Conservation (phyloP, 2,797 vertebrate genomes). For the Galagoides demidoff region DNA sequence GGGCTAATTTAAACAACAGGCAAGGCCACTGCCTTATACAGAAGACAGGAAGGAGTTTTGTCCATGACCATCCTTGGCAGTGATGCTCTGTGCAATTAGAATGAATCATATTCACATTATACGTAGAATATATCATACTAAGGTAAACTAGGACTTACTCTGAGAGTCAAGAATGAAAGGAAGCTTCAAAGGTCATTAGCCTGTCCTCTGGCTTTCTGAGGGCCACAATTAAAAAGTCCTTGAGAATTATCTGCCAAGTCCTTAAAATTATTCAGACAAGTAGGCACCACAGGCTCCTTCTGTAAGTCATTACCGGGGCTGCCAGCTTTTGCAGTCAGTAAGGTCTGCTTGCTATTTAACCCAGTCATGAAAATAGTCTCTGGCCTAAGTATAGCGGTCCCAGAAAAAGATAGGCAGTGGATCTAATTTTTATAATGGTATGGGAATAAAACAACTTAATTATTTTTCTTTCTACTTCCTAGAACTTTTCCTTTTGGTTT, state of each 20-base stretch:
- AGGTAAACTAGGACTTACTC: slow-evolving; percentile 66
- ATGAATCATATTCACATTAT: slow-evolving; percentile 74
- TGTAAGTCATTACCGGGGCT: slow-evolving; percentile 78
- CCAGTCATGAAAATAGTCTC: slow-evolving; percentile 71
- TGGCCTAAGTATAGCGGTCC: not conserved
- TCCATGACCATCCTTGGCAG: slow-evolving; percentile 54
- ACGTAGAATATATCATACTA: slow-evolving; percentile 70
- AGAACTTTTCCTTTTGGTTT: slow-evolving; percentile 43
- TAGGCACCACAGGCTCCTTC: slow-evolving; percentile 71
- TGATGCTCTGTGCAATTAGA: slow-evolving; percentile 69
- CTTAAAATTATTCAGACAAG: slow-evolving; percentile 78
- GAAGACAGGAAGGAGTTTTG: slow-evolving; percentile 63
- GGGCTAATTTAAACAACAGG: slow-evolving; percentile 78
- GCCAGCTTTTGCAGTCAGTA: slow-evolving; percentile 64
- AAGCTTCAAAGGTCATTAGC: slow-evolving; percentile 60
- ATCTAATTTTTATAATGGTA: slow-evolving; percentile 65
- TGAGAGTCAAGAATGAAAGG: slow-evolving; percentile 52
- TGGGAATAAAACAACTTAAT: slow-evolving; percentile 36
- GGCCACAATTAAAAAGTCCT: slow-evolving; percentile 77
- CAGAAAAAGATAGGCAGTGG: slow-evolving; percentile 54
- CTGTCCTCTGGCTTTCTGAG: slow-evolving; percentile 64
- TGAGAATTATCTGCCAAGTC: slow-evolving; percentile 74
- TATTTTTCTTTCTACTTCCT: slow-evolving; percentile 8
- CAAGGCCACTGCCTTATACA: slow-evolving; percentile 60
- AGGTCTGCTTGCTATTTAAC: slow-evolving; percentile 76